Evolutionary conservation across 2,888 invertebrate genomes (phyloP), one percentile per base, ranked within the genome.

Genomic region (Ptychoptera albimana): DNA sequence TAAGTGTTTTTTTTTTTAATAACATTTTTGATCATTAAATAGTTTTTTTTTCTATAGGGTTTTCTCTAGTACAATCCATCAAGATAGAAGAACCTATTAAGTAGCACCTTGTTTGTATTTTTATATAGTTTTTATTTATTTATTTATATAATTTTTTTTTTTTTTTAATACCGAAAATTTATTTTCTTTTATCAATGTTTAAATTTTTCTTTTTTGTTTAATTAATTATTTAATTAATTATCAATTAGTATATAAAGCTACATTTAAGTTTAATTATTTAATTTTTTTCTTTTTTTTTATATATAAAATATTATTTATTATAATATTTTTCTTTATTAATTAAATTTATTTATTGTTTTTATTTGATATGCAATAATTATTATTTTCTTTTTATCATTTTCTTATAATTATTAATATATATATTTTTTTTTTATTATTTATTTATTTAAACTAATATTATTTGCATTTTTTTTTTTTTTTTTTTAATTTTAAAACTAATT

Each of bases 241-340:
- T 38, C 15, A 45, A 46, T 30, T 42, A 42, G 42, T 39, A 45
- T 41, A 42, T 43, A 35, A 47, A 48, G 37, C 49, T 49, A 49
- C 45, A 36, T 43, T 46, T 47, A 45, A 44, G 30, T 15, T 40
- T 31, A 31, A 7, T 7, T 43, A 40, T 44, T 32, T 43, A 43
- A 38, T 37, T 39, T 45, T 44, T 39, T 44, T 31, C 34, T 15
- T 30, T 30, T 9, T 30, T n/a, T n/a, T n/a, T 23, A 23, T 23
- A 23, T 23, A 23, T 23, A 23, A 5, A 23, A 5, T 5, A 5
- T 3, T 23, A 5, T 23, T 23, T 7, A 23, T 23, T 23, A 5
- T 23, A 23, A 5, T 23, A 23, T 23, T 23, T 5, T 9, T 32
- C 9, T 32, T 7, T 7, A 32, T 32, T 32, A 32, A 32, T 7